A percentile compares a stretch with the other conserved stretches of the same genome.
These are phyloP conservation scores for Allolobophora icterica DNA, from an alignment of 2,888 invertebrate species.

Conservation along the genomic window DNA sequence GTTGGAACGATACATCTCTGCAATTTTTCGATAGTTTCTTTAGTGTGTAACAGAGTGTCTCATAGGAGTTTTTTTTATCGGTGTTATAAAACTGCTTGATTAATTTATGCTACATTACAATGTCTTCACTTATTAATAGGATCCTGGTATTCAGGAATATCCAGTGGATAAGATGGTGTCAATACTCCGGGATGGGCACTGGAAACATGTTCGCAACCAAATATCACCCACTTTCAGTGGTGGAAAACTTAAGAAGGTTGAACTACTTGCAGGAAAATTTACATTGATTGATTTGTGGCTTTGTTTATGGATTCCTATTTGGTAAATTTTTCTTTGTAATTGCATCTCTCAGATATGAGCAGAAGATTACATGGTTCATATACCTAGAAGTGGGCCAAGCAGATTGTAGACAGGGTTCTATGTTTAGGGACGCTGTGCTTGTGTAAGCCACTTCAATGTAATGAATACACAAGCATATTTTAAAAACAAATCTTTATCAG, in stretches of 20 bases:
- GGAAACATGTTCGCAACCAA: conserved; percentile 42
- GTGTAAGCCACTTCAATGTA: no score
- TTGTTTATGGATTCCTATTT: not conserved
- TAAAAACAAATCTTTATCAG: no score
- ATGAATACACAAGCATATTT: no score
- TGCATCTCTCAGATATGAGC: no score
- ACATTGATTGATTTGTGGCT: not conserved
- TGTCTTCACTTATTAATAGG: conserved; percentile 26
- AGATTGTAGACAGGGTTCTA: no score
- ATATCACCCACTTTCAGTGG: conserved; percentile 45
- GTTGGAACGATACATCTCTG: not conserved
- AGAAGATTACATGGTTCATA: no score
- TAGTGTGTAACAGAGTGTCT: not conserved
- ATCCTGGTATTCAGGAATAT: conserved; percentile 29
- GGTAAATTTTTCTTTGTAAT: not conserved
- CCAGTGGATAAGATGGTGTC: conserved; percentile 37
- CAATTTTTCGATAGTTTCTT: not conserved
- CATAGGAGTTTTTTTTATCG: not conserved
- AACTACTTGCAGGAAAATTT: not conserved
- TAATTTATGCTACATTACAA: not conserved
- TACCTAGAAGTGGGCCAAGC: no score
- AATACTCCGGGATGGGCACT: conserved; percentile 39
- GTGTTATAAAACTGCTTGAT: not conserved
- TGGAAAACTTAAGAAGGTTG: conserved; percentile 43
- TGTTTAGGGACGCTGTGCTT: no score